Percentiles rank a stretch among this genome's conserved stretches.
Evolutionary conservation across 1,140 invertebrate genomes (phyloP).

Genomic region (Psilanteris sp.): DNA sequence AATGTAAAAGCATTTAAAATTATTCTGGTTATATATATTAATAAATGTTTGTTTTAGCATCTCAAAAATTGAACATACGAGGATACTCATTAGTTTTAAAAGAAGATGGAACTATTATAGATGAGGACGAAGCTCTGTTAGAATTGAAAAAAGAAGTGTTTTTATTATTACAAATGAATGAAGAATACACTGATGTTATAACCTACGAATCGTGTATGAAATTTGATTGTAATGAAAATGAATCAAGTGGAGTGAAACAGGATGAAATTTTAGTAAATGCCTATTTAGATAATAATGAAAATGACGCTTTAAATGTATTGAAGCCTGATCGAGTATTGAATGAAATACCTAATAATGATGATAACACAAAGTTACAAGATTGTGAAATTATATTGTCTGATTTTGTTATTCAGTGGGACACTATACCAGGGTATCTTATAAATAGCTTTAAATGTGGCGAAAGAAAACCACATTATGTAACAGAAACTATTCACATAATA

Average conservation of each 20-base stretch:
- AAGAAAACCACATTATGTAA: slow-evolving; percentile 8
- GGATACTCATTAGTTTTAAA: slow-evolving; percentile 15
- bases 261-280: no score
- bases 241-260: no score
- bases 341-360: no score
- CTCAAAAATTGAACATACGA: slow-evolving; percentile 11
- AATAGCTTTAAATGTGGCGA: not conserved
- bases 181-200: slow-evolving; percentile 11
- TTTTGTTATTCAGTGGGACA: no score
- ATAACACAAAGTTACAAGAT: no score
- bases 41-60: slow-evolving; percentile 27
- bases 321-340: no score
- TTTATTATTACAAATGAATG: slow-evolving; percentile 13
- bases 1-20: not conserved
- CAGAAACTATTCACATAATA: slow-evolving; percentile 1
- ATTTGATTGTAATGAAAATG: no score
- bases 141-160: slow-evolving; percentile 9
- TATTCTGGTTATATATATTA: slow-evolving; percentile 5
- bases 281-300: no score
- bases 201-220: not conserved
- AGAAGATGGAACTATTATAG: slow-evolving; percentile 18
- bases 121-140: slow-evolving; percentile 18
- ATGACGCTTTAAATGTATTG: no score
- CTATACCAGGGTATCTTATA: no score
- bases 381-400: no score